Base-by-base conservation (phyloP, 2,888 invertebrate species). In the Onthophagus sagittarius region DNA sequence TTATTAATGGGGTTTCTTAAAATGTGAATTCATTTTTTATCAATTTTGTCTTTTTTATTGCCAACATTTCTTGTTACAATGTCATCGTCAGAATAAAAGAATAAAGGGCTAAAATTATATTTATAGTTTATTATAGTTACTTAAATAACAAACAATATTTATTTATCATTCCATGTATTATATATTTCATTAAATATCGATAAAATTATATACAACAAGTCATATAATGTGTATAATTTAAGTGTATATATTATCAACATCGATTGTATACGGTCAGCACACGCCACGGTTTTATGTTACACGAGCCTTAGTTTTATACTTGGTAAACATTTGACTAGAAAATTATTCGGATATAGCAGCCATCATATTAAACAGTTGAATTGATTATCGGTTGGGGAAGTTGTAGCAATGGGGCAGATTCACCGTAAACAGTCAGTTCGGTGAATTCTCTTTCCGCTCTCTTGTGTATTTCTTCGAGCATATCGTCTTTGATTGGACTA, bases 361-460 rank as follows among this genome's bases (percentile, higher is more conserved):
- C 62, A 73, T 67, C 63, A n/a, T 62, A 72, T 72, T 71, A 71
- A 72, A 75, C 71, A 71, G 71, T 69, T 11, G 73, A 62, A 72
- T 71, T 67, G 13, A 39, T 32, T 33, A 73, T 31, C 65, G 62
- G 53, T 13, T 71, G 78, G 4, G 84, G 84, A 69, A 85, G 80
- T 77, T 82, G 83, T 71, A 85, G 76, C 64, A 85, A 72, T 0
- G 85, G 84, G 0, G 84, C 82, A 1, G 83, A 83, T 74, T 85
- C 85, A 0, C 80, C 77, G 77, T 78, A 79, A 78, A 80, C 82
- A 11, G 81, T 80, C 2, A 81, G 71, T 7, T 79, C 79, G 23
- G 83, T 83, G 69, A 79, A 80, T 73, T 83, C 82, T 0, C 80
- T 77, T 78, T 80, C 81, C 73, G 80, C 80, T 0, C 77, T 74